Conservation (phyloP, 2,888 invertebrate genomes). For the Apamea epomidion region DNA sequence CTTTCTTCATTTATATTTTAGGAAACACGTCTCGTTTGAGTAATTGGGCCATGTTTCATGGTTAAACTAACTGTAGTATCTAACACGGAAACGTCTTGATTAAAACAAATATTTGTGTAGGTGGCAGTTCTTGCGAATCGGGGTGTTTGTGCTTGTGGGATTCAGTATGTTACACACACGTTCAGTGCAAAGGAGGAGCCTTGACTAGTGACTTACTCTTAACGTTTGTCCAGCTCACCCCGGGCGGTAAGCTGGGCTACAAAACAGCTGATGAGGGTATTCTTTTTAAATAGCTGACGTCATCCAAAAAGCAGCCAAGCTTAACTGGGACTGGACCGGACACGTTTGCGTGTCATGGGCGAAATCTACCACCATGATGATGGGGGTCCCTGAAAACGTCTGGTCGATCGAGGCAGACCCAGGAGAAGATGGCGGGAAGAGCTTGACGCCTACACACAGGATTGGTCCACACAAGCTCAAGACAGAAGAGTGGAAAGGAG, state of each 20-base stretch:
- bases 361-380: background rate
- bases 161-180: background rate
- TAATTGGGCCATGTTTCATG: background rate
- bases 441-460: background rate
- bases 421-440: background rate
- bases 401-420: background rate
- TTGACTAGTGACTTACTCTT: background rate
- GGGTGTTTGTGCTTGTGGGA: background rate
- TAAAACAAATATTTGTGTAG: background rate
- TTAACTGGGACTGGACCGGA: background rate
- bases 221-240: background rate
- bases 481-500: background rate
- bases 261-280: background rate
- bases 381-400: background rate
- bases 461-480: background rate
- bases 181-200: background rate
- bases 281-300: background rate
- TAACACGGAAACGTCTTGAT: background rate
- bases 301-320: background rate
- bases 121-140: background rate
- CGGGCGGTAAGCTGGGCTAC: background rate
- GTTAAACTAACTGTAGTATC: background rate
- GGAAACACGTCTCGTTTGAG: background rate
- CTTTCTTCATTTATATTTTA: conserved; percentile 2
- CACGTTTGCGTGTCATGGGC: background rate